A percentile compares a stretch with the other conserved stretches of the same genome.
phyloP scores from a whole-genome alignment of 1,140 invertebrate species.

The Papilio polytes region DNA sequence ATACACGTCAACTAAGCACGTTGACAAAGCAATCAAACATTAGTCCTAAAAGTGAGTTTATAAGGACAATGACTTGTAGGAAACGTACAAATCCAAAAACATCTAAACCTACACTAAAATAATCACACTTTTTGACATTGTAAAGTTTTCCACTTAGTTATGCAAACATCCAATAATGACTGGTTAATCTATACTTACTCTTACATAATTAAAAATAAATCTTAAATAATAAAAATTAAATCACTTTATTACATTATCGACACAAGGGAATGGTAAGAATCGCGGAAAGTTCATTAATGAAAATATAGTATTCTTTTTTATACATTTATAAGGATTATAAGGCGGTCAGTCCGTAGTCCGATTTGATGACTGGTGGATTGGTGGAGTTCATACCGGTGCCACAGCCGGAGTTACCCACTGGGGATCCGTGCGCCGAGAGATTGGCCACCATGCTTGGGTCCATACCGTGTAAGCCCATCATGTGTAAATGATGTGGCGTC shows the following conservation, averaged over 20 bases:
- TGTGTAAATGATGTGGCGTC: slow-evolving; percentile 77
- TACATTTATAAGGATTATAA: slow-evolving; percentile 81
- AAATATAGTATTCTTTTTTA: slow-evolving; percentile 78
- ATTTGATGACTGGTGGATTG: slow-evolving; percentile 80
- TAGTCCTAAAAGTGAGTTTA: slow-evolving; percentile 33
- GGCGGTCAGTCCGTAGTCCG: slow-evolving; percentile 83
- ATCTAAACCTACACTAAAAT: slow-evolving; percentile 76
- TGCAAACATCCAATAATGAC: slow-evolving; percentile 78
- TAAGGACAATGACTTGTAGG: slow-evolving; percentile 75
- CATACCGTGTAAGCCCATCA: slow-evolving; percentile 80
- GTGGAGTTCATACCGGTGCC: slow-evolving; percentile 71
- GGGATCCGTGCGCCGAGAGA: slow-evolving; percentile 76
- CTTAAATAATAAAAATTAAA: slow-evolving; percentile 70
- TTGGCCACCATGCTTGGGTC: slow-evolving; percentile 72
- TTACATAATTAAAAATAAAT: slow-evolving; percentile 72
- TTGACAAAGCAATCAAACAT: slow-evolving; percentile 32
- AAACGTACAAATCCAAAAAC: slow-evolving; percentile 72
- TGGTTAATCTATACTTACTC: slow-evolving; percentile 64
- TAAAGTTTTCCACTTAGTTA: slow-evolving; percentile 79
- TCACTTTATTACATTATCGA: slow-evolving; percentile 78
- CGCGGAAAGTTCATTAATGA: slow-evolving; percentile 71
- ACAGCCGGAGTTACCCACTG: slow-evolving; percentile 70
- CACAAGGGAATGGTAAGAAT: slow-evolving; percentile 80
- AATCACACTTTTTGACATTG: slow-evolving; percentile 83
- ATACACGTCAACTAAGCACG: slow-evolving; percentile 13